Percentiles rank a stretch among this genome's conserved stretches.
These are phyloP conservation scores for Diloba caeruleocephala DNA, from an alignment of 2,888 invertebrate genomes.

Conservation along the genomic window DNA sequence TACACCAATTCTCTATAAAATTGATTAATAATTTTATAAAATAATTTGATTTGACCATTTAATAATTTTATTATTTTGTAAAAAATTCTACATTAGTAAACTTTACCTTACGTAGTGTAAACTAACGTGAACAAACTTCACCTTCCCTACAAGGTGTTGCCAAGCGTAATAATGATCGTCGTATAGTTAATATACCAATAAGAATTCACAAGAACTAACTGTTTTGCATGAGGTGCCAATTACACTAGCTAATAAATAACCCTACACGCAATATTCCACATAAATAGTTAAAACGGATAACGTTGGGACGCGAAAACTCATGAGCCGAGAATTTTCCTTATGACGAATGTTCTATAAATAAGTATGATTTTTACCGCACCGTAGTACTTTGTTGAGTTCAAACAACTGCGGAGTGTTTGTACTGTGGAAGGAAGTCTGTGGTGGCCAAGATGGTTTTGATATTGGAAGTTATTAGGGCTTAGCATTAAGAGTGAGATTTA, in stretches of 20 bases:
- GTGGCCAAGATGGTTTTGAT: too few species aligned
- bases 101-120: too few species aligned
- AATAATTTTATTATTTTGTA: too few species aligned
- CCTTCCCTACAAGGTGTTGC: not conserved
- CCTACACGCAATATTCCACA: slow-evolving; percentile 11
- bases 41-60: too few species aligned
- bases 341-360: slow-evolving; percentile 61
- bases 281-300: slow-evolving; percentile 22
- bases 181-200: slow-evolving; percentile 8
- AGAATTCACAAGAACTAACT: slow-evolving; percentile 22
- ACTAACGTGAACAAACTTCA: too few species aligned
- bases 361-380: slow-evolving; percentile 51
- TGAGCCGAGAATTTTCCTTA: slow-evolving; percentile 55
- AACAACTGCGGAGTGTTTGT: slow-evolving; percentile 33
- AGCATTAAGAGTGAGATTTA: too few species aligned
- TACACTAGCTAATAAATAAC: slow-evolving; percentile 19
- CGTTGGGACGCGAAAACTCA: slow-evolving; percentile 42
- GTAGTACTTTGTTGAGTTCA: slow-evolving; percentile 28
- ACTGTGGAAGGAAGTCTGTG: not conserved
- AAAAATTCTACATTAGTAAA: not conserved
- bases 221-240: slow-evolving; percentile 25
- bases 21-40: too few species aligned
- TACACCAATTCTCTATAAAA: too few species aligned
- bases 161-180: not conserved
- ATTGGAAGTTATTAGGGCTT: too few species aligned